These are phyloP conservation scores for Rhopalosiphum maidis DNA, from an alignment of 1,140 invertebrate genomes.

Conservation along the genomic window DNA sequence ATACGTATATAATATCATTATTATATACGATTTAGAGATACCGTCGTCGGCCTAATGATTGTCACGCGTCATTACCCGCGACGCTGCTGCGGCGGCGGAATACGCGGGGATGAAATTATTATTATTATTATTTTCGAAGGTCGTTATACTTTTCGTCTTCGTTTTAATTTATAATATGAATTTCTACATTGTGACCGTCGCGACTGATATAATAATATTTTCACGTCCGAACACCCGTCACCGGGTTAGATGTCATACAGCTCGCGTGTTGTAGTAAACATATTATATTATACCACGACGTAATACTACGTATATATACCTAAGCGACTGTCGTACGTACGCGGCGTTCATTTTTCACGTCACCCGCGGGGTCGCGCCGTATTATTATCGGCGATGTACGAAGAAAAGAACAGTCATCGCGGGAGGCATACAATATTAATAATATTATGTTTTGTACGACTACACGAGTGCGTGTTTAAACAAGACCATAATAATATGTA, in stretches of 20 bases:
- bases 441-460: neutral
- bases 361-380: neutral
- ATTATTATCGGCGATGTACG: neutral
- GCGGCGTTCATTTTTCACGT: neutral
- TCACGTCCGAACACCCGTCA: neutral
- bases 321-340: neutral
- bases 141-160: neutral
- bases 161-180: slow-evolving; percentile 9
- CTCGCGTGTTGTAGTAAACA: neutral
- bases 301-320: neutral
- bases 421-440: neutral
- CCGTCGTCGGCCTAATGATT: slow-evolving; percentile 33
- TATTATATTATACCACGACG: neutral
- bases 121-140: slow-evolving; percentile 15
- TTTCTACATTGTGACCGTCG: neutral
- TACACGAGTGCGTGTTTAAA: neutral
- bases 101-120: neutral
- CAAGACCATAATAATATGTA: neutral
- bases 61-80: slow-evolving; percentile 42
- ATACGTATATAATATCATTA: neutral
- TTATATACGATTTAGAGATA: slow-evolving; percentile 21
- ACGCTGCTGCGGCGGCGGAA: neutral
- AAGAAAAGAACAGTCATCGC: slow-evolving; percentile 4
- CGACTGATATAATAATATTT: slow-evolving; percentile 23
- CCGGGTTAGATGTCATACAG: slow-evolving; percentile 10